A percentile compares a stretch with the other conserved stretches of the same genome.
These are phyloP conservation scores for Aplysia californica DNA, from an alignment of 1,140 invertebrate species.

Conservation along the genomic window DNA sequence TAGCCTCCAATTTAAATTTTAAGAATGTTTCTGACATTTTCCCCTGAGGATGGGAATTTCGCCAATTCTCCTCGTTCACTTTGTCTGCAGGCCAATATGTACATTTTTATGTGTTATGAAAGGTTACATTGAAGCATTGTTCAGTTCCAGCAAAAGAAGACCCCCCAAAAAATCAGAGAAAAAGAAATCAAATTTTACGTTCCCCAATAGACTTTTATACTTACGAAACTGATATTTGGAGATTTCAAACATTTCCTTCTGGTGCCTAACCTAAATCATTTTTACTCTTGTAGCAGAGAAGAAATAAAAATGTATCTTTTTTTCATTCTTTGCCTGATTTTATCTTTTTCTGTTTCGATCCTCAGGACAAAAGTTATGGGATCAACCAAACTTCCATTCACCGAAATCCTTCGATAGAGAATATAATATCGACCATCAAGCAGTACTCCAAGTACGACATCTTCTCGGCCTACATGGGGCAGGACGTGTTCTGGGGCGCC, in stretches of 20 bases:
- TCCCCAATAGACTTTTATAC: neutral
- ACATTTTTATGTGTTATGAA: no score
- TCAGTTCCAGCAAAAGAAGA: no score
- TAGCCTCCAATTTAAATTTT: no score
- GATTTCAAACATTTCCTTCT: neutral
- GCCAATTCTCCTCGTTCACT: no score
- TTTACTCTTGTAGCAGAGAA: neutral
- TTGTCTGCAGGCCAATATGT: no score
- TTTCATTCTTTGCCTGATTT: neutral
- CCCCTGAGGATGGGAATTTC: no score
- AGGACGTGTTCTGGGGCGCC: conserved; percentile 12
- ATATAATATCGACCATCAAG: conserved; percentile 2
- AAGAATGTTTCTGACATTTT: no score
- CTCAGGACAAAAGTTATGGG: conserved; percentile 9
- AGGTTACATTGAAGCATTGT: no score
- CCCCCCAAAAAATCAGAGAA: no score
- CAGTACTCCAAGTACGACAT: conserved; percentile 11
- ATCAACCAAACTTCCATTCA: no score
- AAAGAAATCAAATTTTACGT: no score
- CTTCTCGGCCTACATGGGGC: neutral
- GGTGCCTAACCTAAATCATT: neutral
- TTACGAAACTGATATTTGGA: neutral
- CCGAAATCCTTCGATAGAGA: neutral
- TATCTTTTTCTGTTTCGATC: neutral
- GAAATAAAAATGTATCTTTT: neutral